phyloP scores from a whole-genome alignment of 2,888 invertebrate genomes.

The Apamea epomidion region DNA sequence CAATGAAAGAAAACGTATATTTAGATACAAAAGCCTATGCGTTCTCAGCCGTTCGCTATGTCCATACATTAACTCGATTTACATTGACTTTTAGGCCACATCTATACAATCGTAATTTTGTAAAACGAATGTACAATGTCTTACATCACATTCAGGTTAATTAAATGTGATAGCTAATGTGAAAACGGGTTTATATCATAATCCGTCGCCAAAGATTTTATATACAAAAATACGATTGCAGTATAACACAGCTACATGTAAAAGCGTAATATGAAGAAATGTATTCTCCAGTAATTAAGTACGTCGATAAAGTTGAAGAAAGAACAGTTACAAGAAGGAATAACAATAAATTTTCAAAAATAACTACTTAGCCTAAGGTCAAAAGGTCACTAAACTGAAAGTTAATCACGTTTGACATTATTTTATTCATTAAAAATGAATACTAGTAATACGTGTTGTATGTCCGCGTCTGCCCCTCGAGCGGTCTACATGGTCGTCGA shows the following conservation, averaged over 20 bases:
- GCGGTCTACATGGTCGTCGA: background rate
- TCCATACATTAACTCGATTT: conserved; percentile 66
- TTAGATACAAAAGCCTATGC: conserved; percentile 70
- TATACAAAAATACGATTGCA: conserved; percentile 62
- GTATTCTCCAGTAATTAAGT: conserved; percentile 60
- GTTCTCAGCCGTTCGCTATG: conserved; percentile 63
- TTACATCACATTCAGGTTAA: conserved; percentile 34
- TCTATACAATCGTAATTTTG: conserved; percentile 59
- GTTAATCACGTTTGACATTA: conserved; percentile 55
- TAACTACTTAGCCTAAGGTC: conserved; percentile 66
- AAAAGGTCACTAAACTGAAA: conserved; percentile 59
- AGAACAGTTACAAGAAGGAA: conserved; percentile 37
- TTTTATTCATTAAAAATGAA: conserved; percentile 27
- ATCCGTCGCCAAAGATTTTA: conserved; percentile 28
- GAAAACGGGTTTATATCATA: conserved; percentile 22
- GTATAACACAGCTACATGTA: conserved; percentile 47
- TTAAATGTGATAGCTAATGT: conserved; percentile 36
- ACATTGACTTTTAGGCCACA: conserved; percentile 66
- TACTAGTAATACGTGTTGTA: conserved; percentile 30
- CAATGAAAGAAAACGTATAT: conserved; percentile 69
- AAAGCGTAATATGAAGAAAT: conserved; percentile 50
- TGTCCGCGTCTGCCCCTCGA: conserved; percentile 3
- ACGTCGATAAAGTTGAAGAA: conserved; percentile 56
- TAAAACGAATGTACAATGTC: conserved; percentile 59
- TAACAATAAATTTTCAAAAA: conserved; percentile 62